These are phyloP conservation scores for Crypturellus tataupa DNA, from an alignment of 2,797 vertebrate genomes.

Conservation along the genomic window DNA sequence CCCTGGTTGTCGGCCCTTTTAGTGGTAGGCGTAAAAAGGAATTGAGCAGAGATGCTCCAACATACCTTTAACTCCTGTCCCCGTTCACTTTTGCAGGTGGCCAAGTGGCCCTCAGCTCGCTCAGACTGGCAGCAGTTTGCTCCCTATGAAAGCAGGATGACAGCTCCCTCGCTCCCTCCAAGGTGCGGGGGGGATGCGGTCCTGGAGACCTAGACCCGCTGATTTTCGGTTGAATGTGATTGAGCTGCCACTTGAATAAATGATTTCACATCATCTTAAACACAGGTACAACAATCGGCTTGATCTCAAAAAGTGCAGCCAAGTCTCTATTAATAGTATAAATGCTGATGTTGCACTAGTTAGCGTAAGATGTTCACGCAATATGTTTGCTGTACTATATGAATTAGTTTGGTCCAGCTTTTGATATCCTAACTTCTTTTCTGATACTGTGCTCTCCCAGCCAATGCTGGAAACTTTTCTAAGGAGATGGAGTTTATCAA, in stretches of 20 bases:
- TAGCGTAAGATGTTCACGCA: neutral
- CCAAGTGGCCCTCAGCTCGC: neutral
- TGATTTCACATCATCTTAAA: neutral
- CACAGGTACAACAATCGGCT: neutral
- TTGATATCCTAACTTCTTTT: neutral
- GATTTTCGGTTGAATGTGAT: neutral
- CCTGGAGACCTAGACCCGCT: neutral
- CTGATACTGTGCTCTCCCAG: accelerated
- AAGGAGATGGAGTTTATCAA: neutral
- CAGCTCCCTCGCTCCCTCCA: accelerated
- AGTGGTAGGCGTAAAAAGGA: neutral
- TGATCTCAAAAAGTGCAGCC: neutral
- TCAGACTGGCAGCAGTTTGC: neutral
- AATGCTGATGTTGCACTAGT: neutral
- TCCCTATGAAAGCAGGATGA: neutral
- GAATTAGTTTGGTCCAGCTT: neutral
- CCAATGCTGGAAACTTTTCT: neutral
- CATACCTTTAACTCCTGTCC: neutral
- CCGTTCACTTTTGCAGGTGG: neutral
- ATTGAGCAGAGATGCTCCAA: neutral
- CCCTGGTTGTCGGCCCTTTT: neutral
- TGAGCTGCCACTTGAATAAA: neutral
- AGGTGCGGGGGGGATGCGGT: neutral
- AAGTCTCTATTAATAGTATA: neutral
- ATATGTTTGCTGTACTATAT: neutral